Evolutionary conservation across 2,797 vertebrate species (phyloP), one percentile per base, ranked within the genome.

Genomic region (Columba guinea): DNA sequence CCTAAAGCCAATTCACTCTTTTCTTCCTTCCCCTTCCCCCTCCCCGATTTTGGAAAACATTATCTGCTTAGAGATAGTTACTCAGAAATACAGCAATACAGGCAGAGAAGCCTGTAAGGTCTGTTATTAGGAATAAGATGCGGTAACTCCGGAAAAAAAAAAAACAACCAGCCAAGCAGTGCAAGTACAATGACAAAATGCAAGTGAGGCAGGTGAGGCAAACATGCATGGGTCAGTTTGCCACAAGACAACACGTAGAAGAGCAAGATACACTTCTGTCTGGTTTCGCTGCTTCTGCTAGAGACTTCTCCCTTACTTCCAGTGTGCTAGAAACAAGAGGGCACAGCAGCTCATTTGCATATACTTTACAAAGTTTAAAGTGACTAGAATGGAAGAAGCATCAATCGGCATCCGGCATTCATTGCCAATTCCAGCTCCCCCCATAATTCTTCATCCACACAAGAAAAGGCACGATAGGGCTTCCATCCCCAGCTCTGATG

Each of bases 1-100:
- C 75, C 46, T 34, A 20, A 82, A 79, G 39, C 30, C 4, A 84
- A 44, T 26, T 52, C 10, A 46, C 5, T n/a, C 10, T 48, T 51
- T 21, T 12, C 3, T 0, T 10, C 46, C 44, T 46, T 7, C n/a
- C n/a, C n/a, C n/a, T n/a, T n/a, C n/a, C 44, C 44, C 44, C 19
- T 9, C 44, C 44, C 44, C 8, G 17, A 62, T 35, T 60, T 69
- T 46, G 12, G 20, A 78, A 73, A 69, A 52, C 10, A 48, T 24
- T 58, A 44, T 75, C 20, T 10, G 11, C 58, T 91, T 67, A 65
- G 28, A 64, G 26, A n/a, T 5, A 74, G 52, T n/a, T 59, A 59
- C 52, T 19, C n/a, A 27, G 64, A 68, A 69, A 18, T 2, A 85
- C 26, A 82, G 20, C 51, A 82, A 41, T 35, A 67, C 9, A 65